phyloP scores from a whole-genome alignment of 2,797 vertebrate species.

The Muscicapa comitata region DNA sequence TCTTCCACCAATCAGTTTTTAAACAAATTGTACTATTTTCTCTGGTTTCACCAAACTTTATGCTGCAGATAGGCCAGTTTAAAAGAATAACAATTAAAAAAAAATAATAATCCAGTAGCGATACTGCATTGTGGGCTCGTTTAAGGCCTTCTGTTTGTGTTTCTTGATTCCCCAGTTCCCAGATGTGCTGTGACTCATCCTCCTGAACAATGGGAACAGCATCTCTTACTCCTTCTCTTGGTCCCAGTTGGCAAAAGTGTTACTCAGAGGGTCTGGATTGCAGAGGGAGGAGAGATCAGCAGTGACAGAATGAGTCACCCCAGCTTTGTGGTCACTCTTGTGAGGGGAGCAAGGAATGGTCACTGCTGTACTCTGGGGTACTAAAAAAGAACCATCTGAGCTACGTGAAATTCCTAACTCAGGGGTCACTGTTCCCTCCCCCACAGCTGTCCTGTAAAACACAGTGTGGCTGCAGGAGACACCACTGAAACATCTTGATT shows the following conservation, averaged over 20 bases:
- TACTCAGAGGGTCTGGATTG: slow-evolving; percentile 52
- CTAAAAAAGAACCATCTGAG: not conserved
- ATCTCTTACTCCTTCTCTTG: slow-evolving; percentile 51
- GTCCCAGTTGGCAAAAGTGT: slow-evolving; percentile 23
- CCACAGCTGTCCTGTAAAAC: not conserved
- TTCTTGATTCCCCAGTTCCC: slow-evolving; percentile 53
- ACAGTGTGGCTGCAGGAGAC: not conserved
- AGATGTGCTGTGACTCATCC: slow-evolving; percentile 69
- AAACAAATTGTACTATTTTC: not conserved
- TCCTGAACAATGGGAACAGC: slow-evolving; percentile 63
- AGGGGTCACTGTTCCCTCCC: not conserved
- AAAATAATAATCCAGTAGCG: not conserved
- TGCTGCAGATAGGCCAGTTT: not conserved
- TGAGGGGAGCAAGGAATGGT: not conserved
- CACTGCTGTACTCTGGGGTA: not conserved
- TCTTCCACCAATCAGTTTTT: not conserved
- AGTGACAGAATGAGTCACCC: slow-evolving; percentile 36
- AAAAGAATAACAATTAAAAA: not conserved
- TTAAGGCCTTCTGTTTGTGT: slow-evolving; percentile 36
- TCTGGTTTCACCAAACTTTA: not conserved
- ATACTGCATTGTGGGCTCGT: slow-evolving; percentile 20
- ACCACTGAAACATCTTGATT: not conserved
- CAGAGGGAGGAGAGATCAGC: slow-evolving; percentile 5
- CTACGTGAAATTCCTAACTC: not conserved
- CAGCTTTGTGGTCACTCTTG: not conserved